Percentiles rank a stretch among this genome's conserved stretches.
These are phyloP conservation scores for Todiramphus chloris DNA, from an alignment of 2,113 vertebrate species.

Conservation along the genomic window DNA sequence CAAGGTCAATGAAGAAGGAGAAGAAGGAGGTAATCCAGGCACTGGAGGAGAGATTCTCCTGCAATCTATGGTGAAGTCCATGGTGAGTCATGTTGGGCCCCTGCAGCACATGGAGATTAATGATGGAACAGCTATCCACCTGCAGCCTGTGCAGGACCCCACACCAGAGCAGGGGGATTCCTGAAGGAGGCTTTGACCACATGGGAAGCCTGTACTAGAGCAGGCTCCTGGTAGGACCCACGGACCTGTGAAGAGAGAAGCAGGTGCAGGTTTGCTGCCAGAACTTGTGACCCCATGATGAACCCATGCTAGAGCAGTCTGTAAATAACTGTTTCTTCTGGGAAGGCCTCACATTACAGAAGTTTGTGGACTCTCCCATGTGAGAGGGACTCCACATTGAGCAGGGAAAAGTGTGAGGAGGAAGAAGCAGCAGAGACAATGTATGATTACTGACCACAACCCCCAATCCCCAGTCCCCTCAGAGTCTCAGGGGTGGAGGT, in stretches of 20 bases:
- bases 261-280: neutral
- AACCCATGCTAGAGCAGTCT: rapidly evolving
- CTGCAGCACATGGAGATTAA: neutral
- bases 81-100: neutral
- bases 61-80: neutral
- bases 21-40: neutral
- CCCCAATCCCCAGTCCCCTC: neutral
- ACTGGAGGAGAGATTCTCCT: rapidly evolving
- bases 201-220: neutral
- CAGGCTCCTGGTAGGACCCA: neutral
- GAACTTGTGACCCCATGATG: neutral
- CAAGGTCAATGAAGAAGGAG: neutral
- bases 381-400: rapidly evolving
- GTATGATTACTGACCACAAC: rapidly evolving
- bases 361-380: rapidly evolving
- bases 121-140: neutral
- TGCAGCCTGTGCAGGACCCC: neutral
- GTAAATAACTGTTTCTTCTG: no score
- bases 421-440: rapidly evolving
- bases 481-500: neutral
- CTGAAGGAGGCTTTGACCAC: no score
- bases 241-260: neutral
- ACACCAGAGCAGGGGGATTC: neutral
- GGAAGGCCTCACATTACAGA: neutral
- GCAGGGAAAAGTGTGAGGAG: neutral